phyloP scores from a whole-genome alignment of 2,888 invertebrate genomes.

The Sepiola atlantica region DNA sequence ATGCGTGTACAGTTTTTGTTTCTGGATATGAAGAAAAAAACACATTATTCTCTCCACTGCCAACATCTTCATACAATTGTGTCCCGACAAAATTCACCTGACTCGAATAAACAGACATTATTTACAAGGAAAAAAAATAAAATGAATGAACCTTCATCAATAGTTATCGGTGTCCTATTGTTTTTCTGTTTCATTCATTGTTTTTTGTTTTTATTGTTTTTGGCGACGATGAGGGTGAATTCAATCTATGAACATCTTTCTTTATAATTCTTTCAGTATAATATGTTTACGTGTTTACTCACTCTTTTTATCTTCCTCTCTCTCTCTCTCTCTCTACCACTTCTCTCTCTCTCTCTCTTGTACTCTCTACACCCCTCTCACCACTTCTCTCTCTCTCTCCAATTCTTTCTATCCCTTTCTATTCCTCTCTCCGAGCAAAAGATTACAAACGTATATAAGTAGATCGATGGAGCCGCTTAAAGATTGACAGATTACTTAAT shows the following conservation, averaged over 20 bases:
- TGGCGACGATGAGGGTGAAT: too few species aligned
- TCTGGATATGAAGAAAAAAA: not conserved
- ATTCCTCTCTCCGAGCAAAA: not conserved
- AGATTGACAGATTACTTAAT: not conserved
- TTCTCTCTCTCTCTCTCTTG: too few species aligned
- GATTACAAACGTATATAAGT: not conserved
- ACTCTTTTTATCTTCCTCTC: too few species aligned
- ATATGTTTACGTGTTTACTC: not conserved
- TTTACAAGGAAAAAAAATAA: not conserved
- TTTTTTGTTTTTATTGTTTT: not conserved
- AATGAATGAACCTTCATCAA: not conserved
- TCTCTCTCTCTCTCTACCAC: too few species aligned
- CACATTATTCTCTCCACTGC: not conserved
- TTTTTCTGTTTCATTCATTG: not conserved
- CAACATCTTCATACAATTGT: not conserved
- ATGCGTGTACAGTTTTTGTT: not conserved
- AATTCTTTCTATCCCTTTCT: not conserved
- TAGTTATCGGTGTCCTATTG: not conserved
- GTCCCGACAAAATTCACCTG: not conserved
- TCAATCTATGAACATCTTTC: not conserved
- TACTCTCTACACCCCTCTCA: too few species aligned
- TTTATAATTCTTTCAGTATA: not conserved
- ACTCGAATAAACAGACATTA: not conserved
- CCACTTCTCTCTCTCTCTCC: too few species aligned
- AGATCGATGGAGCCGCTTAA: not conserved